A percentile compares a stretch with the other conserved stretches of the same genome.
phyloP scores from a whole-genome alignment of 2,888 invertebrate species.

The Tetragnatha montana region DNA sequence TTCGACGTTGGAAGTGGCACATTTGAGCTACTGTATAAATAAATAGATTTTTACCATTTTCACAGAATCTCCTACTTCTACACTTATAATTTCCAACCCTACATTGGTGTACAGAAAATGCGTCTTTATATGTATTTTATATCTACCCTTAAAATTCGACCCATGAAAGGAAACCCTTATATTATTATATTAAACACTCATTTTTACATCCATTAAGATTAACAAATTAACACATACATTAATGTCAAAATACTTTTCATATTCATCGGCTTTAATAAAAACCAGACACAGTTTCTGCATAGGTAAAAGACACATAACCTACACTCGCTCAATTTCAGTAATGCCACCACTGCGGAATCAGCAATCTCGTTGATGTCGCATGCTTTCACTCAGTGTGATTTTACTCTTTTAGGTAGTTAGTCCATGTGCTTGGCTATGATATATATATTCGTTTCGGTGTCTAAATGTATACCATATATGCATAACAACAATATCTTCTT shows the following conservation, averaged over 20 bases:
- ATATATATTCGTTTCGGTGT: constrained; percentile 58
- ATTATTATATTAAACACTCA: neutral
- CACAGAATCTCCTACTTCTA: too few relatives aligned
- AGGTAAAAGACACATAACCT: too few relatives aligned
- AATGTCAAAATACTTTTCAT: too few relatives aligned
- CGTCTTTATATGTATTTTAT: neutral
- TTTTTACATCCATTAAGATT: neutral
- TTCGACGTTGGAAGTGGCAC: too few relatives aligned
- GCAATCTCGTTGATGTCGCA: constrained; percentile 55
- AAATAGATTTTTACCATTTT: too few relatives aligned
- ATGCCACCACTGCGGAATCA: constrained; percentile 53
- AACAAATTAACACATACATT: neutral
- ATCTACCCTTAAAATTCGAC: neutral
- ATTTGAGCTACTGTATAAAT: neutral
- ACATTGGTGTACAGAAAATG: too few relatives aligned
- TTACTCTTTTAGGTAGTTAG: constrained; percentile 65
- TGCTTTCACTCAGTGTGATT: constrained; percentile 55
- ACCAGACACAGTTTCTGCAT: too few relatives aligned
- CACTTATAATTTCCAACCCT: too few relatives aligned
- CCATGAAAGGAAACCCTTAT: neutral
- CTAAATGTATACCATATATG: constrained; percentile 20
- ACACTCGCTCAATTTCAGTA: too few relatives aligned
- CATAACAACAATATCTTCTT: neutral
- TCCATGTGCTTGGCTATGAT: constrained; percentile 65
- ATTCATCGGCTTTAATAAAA: too few relatives aligned